phyloP scores from a whole-genome alignment of 1,140 invertebrate genomes.

The Ips nitidus region DNA sequence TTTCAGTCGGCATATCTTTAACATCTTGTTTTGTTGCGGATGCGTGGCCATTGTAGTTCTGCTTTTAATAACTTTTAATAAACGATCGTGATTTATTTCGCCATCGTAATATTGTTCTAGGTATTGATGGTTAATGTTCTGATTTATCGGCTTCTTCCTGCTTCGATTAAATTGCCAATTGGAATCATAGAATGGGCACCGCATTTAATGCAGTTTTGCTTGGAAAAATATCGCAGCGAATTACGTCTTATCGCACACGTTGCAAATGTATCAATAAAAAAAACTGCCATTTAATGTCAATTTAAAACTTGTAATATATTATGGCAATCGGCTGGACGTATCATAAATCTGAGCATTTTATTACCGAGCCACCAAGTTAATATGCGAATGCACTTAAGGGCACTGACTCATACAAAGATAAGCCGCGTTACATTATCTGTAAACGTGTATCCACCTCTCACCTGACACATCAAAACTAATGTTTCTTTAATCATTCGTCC shows the following conservation, averaged over 20 bases:
- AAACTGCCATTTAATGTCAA: no score
- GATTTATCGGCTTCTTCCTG: constrained; percentile 4
- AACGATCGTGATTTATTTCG: constrained; percentile 1
- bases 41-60: constrained; percentile 16
- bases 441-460: constrained; percentile 9
- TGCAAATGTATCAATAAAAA: no score
- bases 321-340: not conserved
- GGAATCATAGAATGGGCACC: no score
- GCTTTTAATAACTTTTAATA: constrained; percentile 9
- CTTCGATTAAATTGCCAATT: not conserved
- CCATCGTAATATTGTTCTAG: not conserved
- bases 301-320: not conserved
- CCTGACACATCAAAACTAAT: constrained; percentile 25
- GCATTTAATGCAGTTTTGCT: no score
- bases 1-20: constrained; percentile 19
- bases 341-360: constrained; percentile 1
- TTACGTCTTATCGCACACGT: no score
- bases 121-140: not conserved
- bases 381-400: constrained; percentile 10
- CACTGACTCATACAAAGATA: constrained; percentile 8
- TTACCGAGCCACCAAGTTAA: constrained; percentile 6
- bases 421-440: constrained; percentile 5
- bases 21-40: constrained; percentile 17
- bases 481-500: constrained; percentile 18
- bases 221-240: no score